These are phyloP conservation scores for Eristalinus sepulchralis DNA, from an alignment of 2,888 invertebrate species.

Conservation along the genomic window DNA sequence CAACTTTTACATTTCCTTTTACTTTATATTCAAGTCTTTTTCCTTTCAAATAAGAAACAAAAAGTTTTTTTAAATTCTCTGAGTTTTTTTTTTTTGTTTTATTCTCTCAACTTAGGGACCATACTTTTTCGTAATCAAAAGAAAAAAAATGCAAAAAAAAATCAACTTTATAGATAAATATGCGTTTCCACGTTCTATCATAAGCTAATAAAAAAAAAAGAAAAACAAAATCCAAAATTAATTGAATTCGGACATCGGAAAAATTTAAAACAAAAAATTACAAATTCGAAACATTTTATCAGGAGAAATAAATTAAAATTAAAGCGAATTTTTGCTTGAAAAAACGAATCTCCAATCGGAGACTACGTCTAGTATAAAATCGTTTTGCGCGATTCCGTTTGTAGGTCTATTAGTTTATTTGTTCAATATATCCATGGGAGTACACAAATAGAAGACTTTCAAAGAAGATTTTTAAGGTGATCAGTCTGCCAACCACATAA, in stretches of 20 bases:
- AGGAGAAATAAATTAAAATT: not conserved
- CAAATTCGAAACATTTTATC: not conserved
- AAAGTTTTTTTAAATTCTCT: constrained; percentile 27
- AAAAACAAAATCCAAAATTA: not conserved
- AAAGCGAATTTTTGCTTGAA: not conserved
- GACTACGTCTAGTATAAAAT: not conserved
- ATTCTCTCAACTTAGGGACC: constrained; percentile 66
- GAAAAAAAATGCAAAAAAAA: constrained; percentile 9
- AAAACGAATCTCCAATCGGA: not conserved
- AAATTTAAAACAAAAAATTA: not conserved
- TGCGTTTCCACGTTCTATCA: constrained; percentile 60
- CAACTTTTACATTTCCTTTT: not conserved
- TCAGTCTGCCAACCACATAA: too few relatives aligned
- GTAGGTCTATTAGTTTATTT: too few relatives aligned
- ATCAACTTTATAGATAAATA: constrained; percentile 14
- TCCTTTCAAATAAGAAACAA: not conserved
- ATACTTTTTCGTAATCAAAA: constrained; percentile 60
- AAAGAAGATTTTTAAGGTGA: too few relatives aligned
- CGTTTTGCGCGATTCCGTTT: too few relatives aligned
- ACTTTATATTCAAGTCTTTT: not conserved
- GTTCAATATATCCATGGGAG: too few relatives aligned
- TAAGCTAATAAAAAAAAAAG: not conserved
- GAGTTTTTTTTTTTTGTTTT: not conserved
- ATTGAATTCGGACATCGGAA: constrained; percentile 18
- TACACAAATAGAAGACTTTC: too few relatives aligned